phyloP scores from a whole-genome alignment of 2,888 invertebrate genomes.

The Metalampra italica region DNA sequence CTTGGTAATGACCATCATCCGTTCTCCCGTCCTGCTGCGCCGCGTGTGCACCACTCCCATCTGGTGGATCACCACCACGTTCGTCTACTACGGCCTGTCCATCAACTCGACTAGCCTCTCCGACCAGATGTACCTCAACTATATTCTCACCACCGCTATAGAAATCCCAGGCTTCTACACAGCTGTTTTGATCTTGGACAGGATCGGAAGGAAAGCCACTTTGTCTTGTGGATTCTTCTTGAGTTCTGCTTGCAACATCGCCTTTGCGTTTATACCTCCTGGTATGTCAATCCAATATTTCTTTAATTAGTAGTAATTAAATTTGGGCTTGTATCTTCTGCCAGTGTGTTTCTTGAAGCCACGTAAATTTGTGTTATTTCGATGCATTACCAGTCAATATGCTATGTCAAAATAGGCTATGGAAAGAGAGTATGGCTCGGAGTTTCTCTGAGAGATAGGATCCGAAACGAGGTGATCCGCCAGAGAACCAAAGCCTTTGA shows the following conservation, averaged over 20 bases:
- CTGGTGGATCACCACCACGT: conserved; percentile 88
- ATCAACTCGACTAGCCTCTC: conserved; percentile 86
- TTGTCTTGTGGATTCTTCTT: conserved; percentile 78
- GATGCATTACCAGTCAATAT: too few relatives aligned
- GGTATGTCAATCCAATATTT: conserved; percentile 46
- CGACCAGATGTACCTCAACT: conserved; percentile 87
- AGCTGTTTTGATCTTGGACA: conserved; percentile 80
- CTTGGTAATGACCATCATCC: conserved; percentile 53
- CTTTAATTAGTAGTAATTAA: not conserved
- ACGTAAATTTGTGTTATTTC: too few relatives aligned
- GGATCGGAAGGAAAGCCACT: conserved; percentile 80
- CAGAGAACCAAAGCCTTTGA: too few relatives aligned
- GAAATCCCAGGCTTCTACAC: conserved; percentile 85
- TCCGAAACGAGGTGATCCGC: too few relatives aligned
- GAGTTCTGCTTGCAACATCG: conserved; percentile 71
- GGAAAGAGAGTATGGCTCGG: too few relatives aligned
- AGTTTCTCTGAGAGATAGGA: too few relatives aligned
- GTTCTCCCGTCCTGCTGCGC: conserved; percentile 70
- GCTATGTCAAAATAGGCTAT: too few relatives aligned
- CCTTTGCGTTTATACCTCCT: conserved; percentile 67
- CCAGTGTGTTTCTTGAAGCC: too few relatives aligned
- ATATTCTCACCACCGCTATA: conserved; percentile 79
- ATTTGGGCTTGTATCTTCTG: too few relatives aligned
- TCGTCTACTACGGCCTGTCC: conserved; percentile 89
- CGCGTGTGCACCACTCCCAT: conserved; percentile 82